A percentile compares a stretch with the other conserved stretches of the same genome.
phyloP scores from a whole-genome alignment of 2,113 vertebrate genomes.

The Orientallactaga bullata region DNA sequence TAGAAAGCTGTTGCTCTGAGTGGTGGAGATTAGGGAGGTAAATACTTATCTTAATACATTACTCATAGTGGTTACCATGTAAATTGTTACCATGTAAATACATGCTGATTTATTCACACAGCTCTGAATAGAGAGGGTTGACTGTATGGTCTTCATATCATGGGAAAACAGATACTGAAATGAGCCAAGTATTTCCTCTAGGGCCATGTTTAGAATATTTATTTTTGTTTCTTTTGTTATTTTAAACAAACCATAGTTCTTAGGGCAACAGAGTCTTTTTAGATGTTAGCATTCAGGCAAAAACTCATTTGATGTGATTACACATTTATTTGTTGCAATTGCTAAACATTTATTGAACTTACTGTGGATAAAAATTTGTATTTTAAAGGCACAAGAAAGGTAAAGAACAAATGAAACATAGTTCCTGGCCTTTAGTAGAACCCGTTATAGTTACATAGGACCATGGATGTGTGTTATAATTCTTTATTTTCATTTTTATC shows the following conservation, averaged over 20 bases:
- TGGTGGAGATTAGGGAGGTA: constrained; percentile 50
- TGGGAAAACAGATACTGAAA: constrained; percentile 60
- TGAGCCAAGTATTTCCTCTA: neutral
- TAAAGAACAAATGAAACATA: constrained; percentile 37
- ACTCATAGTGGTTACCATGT: constrained; percentile 41
- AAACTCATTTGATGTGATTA: constrained; percentile 42
- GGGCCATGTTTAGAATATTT: constrained; percentile 2
- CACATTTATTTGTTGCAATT: constrained; percentile 40
- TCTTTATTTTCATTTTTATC: constrained; percentile 62
- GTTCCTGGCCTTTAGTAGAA: constrained; percentile 41
- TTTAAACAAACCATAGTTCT: constrained; percentile 44
- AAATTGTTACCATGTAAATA: constrained; percentile 60
- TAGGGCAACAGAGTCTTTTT: neutral
- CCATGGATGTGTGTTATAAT: neutral
- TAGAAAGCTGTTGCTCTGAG: constrained; percentile 52
- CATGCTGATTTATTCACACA: constrained; percentile 61
- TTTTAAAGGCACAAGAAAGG: constrained; percentile 48
- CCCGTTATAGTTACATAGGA: constrained; percentile 2
- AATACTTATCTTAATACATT: constrained; percentile 56
- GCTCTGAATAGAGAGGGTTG: constrained; percentile 13
- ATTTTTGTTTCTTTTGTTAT: neutral
- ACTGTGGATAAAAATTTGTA: constrained; percentile 39
- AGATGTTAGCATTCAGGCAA: neutral
- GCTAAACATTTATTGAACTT: constrained; percentile 52
- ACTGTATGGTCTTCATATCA: constrained; percentile 28